Percentiles rank a stretch among this genome's conserved stretches.
Conservation (phyloP, 2,888 invertebrate species). For the Eumerus sabulonum region DNA sequence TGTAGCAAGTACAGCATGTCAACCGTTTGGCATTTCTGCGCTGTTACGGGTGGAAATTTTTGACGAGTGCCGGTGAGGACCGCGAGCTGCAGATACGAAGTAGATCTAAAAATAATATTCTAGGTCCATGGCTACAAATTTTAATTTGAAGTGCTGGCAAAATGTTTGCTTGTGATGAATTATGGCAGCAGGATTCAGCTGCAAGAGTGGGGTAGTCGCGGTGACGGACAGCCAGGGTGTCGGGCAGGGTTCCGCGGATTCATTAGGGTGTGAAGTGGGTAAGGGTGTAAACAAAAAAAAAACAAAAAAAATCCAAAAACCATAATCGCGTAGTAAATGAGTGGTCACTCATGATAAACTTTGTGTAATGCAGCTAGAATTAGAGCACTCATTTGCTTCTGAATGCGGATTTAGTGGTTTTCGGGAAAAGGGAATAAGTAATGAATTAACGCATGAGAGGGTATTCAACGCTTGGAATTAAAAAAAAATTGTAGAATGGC, state of each 20-base stretch:
- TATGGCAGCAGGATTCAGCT: background rate
- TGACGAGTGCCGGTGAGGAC: background rate
- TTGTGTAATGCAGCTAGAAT: constrained; percentile 17
- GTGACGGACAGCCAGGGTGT: background rate
- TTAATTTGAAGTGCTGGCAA: constrained; percentile 45
- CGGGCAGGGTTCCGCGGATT: constrained; percentile 4
- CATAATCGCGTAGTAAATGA: constrained; percentile 33
- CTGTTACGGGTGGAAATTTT: constrained; percentile 17
- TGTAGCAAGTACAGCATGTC: no score
- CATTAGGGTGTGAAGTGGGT: background rate
- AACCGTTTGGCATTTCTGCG: no score
- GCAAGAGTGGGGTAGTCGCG: no score
- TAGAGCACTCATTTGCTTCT: constrained; percentile 9
- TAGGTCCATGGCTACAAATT: constrained; percentile 23
- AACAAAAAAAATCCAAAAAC: constrained; percentile 18
- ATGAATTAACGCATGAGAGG: background rate
- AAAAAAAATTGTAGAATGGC: no score
- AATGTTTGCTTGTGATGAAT: constrained; percentile 31
- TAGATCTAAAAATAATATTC: constrained; percentile 37
- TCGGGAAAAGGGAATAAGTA: background rate
- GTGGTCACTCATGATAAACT: constrained; percentile 38
- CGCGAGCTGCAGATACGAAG: no score
- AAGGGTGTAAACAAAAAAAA: no score
- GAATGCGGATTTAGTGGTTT: background rate
- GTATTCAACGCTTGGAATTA: no score